Percentiles rank a stretch among this genome's conserved stretches.
Evolutionary conservation across 2,797 vertebrate species (phyloP).

Genomic region (Xiphorhynchus erythropygius): DNA sequence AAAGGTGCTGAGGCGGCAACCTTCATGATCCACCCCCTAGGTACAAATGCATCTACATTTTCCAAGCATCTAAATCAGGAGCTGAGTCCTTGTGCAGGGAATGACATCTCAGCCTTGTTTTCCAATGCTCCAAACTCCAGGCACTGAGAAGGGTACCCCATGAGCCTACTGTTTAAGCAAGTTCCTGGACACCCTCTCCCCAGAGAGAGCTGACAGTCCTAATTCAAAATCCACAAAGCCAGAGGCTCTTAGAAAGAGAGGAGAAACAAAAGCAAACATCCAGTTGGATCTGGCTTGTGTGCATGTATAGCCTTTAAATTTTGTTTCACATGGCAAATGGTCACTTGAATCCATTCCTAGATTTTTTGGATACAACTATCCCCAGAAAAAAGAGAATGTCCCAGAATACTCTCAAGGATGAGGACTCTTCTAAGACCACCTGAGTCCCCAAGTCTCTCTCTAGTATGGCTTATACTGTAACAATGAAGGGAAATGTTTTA

Average conservation of each 20-base stretch:
- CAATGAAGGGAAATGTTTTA: background rate
- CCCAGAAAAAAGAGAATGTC: background rate
- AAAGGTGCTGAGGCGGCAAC: background rate
- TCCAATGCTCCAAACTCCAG: background rate
- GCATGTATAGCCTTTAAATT: background rate
- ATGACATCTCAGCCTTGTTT: background rate
- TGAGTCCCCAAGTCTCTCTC: background rate
- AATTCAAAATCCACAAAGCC: background rate
- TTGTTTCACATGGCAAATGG: fast-evolving
- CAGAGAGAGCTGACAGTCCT: background rate
- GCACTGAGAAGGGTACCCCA: background rate
- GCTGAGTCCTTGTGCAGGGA: background rate
- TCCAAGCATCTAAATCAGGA: background rate
- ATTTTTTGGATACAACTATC: background rate
- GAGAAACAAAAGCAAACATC: background rate
- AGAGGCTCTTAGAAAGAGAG: background rate
- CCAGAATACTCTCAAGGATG: background rate
- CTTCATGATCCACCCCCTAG: background rate
- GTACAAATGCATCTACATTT: background rate
- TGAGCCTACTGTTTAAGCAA: background rate
- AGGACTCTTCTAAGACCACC: background rate
- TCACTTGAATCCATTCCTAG: background rate
- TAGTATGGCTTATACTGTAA: background rate
- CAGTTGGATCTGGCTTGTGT: background rate
- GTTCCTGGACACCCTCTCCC: background rate